Conservation (phyloP, 2,797 vertebrate species). For the Pangasius krempfi region DNA sequence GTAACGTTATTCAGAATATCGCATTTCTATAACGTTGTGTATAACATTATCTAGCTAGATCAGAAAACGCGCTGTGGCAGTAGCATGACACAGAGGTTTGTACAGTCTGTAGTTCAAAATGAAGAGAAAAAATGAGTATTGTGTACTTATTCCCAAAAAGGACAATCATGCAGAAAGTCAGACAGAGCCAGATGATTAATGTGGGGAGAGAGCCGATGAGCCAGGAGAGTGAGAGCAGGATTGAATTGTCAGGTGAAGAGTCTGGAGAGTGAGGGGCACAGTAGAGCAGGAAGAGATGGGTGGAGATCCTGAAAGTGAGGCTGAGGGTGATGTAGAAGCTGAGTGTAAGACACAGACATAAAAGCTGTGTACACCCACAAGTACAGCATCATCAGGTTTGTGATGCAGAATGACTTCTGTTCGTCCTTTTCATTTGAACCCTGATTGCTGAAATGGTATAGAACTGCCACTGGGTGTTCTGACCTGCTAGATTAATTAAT, state of each 20-base stretch:
- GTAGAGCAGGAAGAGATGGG: not conserved
- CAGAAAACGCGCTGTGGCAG: not conserved
- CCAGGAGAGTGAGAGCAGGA: not conserved
- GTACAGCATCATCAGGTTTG: not conserved
- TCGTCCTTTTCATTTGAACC: not conserved
- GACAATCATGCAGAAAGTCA: not conserved
- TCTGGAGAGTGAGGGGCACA: not conserved
- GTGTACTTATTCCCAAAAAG: not conserved
- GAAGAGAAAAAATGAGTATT: not conserved
- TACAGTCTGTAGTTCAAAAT: not conserved
- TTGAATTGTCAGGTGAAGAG: not conserved
- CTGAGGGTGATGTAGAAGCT: not conserved
- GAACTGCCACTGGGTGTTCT: not conserved
- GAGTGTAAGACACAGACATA: not conserved
- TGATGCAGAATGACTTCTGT: not conserved
- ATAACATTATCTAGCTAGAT: not conserved
- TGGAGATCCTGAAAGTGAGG: not conserved
- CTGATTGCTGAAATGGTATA: not conserved
- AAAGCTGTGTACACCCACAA: not conserved
- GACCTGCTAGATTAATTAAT: too few species aligned
- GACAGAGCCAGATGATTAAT: not conserved
- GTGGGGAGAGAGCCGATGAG: not conserved
- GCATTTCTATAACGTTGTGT: not conserved
- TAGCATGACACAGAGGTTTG: not conserved
- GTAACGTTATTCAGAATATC: not conserved